Base-by-base conservation (phyloP, 1,140 invertebrate genomes). In the Heliconius melpomene region DNA sequence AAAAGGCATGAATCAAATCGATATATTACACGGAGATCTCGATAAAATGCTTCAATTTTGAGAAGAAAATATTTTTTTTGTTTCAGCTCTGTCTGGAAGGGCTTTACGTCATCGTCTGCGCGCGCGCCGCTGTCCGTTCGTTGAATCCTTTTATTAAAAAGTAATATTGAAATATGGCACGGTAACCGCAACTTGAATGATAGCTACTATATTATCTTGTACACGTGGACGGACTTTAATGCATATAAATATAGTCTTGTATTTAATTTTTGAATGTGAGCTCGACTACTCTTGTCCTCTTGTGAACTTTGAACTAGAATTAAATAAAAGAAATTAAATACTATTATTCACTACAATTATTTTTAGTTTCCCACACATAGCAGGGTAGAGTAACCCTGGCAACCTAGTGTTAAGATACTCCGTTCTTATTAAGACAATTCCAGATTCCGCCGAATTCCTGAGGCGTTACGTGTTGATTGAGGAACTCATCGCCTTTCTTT, bases 31-130 rank as follows among this genome's bases (percentile, higher is more conserved):
- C 74, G 79, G 81, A 86, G 80, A 86, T 89, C 86, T 84, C 82
- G n/a, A 87, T 83, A 87, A 88, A 88, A 88, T 54, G 79, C 71
- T 72, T 77, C 78, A 80, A 79, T 85, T 86, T 84, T 82, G 80
- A 81, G 78, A 81, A 79, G 78, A 79, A 75, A 84, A 52, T 52
- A 52, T 71, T 79, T 88, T 83, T 86, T 86, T 88, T 80, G 54
- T 81, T 80, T 83, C 83, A 75, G 72, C 82, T 79, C 13, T 46
- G 40, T 66, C 80, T 83, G 79, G 79, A 85, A 87, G 82, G 83
- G 80, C 54, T 87, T 86, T 88, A 84, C 90, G 89, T 92, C 90
- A 92, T 88, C 87, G 89, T 91, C 90, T 91, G 88, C 82, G 89
- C 88, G 70, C 88, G 89, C 86, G 78, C 74, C 75, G 80, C 81